phyloP scores from a whole-genome alignment of 37 sponge, comb jelly and placozoan species.

The Hexactinellida sp. region DNA sequence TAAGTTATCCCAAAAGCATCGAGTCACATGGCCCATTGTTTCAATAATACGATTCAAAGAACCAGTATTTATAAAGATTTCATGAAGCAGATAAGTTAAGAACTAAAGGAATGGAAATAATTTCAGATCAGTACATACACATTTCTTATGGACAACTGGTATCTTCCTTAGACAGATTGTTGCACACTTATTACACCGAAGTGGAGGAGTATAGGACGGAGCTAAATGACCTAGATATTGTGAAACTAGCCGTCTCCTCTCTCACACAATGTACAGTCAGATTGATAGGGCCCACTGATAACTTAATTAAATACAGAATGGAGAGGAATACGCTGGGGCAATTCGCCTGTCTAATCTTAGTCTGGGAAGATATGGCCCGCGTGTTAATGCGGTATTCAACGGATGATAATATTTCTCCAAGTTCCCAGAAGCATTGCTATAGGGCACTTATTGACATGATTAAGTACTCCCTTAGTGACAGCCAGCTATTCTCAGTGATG shows the following conservation, averaged over 20 bases:
- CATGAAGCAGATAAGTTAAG: too few species aligned
- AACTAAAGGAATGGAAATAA: background rate
- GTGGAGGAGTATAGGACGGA: background rate
- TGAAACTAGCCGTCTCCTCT: background rate
- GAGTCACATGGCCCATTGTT: too few species aligned
- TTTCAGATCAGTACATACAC: background rate
- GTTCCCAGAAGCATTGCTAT: background rate
- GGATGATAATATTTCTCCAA: background rate
- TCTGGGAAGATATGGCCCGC: background rate
- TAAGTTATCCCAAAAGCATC: too few species aligned
- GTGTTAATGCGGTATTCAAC: background rate
- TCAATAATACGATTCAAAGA: too few species aligned
- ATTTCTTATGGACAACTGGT: background rate
- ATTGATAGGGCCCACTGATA: background rate
- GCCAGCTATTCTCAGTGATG: background rate
- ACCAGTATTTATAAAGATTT: too few species aligned
- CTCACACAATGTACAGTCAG: background rate
- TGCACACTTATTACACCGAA: background rate
- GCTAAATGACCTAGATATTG: background rate
- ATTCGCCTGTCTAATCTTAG: background rate
- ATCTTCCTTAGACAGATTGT: background rate
- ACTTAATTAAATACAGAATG: background rate
- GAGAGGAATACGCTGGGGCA: background rate
- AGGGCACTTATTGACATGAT: background rate
- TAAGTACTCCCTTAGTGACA: background rate